Evolutionary conservation across 1,140 invertebrate species (phyloP), one percentile per base, ranked within the genome.

Genomic region (Danaus plexippus): DNA sequence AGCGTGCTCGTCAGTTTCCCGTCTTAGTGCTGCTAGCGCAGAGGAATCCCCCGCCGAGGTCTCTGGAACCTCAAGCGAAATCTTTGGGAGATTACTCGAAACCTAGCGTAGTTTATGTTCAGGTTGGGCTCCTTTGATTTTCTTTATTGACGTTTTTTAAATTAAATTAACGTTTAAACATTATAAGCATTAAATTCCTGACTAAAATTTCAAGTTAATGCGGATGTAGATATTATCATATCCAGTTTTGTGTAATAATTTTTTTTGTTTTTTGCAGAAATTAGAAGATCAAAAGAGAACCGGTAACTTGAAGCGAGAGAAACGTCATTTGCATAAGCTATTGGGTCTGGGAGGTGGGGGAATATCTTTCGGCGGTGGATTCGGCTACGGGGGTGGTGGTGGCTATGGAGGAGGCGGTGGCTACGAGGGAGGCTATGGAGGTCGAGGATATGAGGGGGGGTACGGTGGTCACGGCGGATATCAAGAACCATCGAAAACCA

Each of bases 1-100:
- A 79, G 47, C 59, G 83, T 9, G 63, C 83, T 45, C 55, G 83
- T 9, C 83, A 86, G 62, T 86, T 85, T 58, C 83, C 83, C 1
- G 77, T 86, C n/a, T 57, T 86, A 56, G 75, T 86, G 49, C 68
- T 86, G 11, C 66, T 82, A 7, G 69, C 81, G 15, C 80, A 71
- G 42, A 53, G 72, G 11, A 71, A 78, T 50, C 60, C 47, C 10
- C 52, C 64, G 1, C 61, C 61, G 9, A 67, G 67, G 12, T 43
- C 13, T 1, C 64, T 67, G 7, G 75, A 84, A 50, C 72, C 70
- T 1, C 68, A 77, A 55, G 63, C 78, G 1, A 86, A 82, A 53
- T 75, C 80, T 18, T 52, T 86, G 41, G 63, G 66, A 44, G 61
- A 71, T n/a, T 73, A 76, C 52, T 71, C 71, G 8, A 65, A 75